phyloP scores from a whole-genome alignment of 2,797 vertebrate species.

The Rhinichthys osculus region DNA sequence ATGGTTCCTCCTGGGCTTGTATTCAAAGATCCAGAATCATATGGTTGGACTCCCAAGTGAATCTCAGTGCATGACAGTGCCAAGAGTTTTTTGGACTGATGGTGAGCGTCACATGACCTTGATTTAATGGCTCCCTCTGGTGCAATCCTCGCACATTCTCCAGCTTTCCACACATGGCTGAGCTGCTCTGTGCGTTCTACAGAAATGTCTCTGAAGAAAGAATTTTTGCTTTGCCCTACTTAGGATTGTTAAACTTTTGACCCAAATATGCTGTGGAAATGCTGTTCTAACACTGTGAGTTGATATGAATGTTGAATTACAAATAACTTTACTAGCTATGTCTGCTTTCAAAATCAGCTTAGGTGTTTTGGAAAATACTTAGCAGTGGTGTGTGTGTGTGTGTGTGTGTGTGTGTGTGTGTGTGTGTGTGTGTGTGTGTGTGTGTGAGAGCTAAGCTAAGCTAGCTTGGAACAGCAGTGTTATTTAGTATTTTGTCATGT shows the following conservation, averaged over 20 bases:
- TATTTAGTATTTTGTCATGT: too few relatives aligned
- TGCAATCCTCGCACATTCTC: constrained; percentile 34
- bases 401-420: too few relatives aligned
- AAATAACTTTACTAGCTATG: neutral
- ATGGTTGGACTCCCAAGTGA: constrained; percentile 5
- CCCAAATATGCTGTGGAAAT: constrained; percentile 9
- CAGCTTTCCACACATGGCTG: constrained; percentile 47
- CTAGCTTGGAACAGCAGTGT: too few relatives aligned
- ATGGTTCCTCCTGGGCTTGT: constrained; percentile 17
- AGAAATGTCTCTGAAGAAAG: constrained; percentile 23
- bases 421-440: too few relatives aligned
- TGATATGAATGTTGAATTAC: constrained; percentile 13
- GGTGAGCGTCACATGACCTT: constrained; percentile 34
- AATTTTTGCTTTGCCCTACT: constrained; percentile 45
- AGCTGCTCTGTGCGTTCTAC: constrained; percentile 15
- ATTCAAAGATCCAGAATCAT: constrained; percentile 33
- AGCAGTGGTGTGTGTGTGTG: too few relatives aligned
- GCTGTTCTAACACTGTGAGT: neutral
- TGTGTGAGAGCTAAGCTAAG: too few relatives aligned
- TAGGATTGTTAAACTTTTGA: constrained; percentile 26
- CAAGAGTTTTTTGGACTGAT: constrained; percentile 43
- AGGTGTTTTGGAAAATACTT: neutral
- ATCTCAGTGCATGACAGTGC: constrained; percentile 11
- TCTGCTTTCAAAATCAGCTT: neutral
- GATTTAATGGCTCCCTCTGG: constrained; percentile 39